Base-by-base conservation (phyloP, 2,888 invertebrate genomes). In the Antitype chi region DNA sequence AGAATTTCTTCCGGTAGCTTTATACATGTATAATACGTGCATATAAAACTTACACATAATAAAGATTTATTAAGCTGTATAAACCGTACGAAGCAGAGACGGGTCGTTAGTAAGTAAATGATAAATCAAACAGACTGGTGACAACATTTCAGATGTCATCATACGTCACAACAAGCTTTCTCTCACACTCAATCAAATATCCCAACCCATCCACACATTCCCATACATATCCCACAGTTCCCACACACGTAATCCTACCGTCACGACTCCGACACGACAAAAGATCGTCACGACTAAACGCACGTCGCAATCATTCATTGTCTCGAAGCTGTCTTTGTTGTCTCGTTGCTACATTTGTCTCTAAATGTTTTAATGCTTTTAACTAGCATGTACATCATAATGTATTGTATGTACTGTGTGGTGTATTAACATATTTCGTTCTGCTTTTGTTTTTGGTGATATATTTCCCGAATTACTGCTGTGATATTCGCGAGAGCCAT, bases 241-340 rank as follows among this genome's bases (percentile, higher is more conserved):
- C 38, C 38, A 38, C 38, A 38, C 38, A 38, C 55, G 20, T 63
- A 69, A 78, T 43, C 62, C 53, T 1, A 25, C 17, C 78, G 49
- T n/a, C 73, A 84, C 86, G 84, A 80, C 25, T 57, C 17, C 78
- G 80, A 74, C 63, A 77, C 85, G 84, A 85, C 60, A 47, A 17
- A 49, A 28, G 76, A 73, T 90, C 90, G 89, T 87, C 28, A n/a
- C 8, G 1, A 88, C 15, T 91, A 91, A 92, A 89, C n/a, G 74
- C 9, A 66, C 38, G 49, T 23, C 55, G 70, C 85, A 83, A 89
- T 91, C 86, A 90, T 81, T 92, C 91, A 90, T 90, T 90, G 92
- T 91, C 88, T 89, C 85, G 84, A 87, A 85, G 78, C 84, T 82
- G 87, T 90, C 92, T 92, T 92, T 91, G 92, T 93, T 89, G 90